These are phyloP conservation scores for Troides oblongomaculatus DNA, from an alignment of 2,888 invertebrate species.

Conservation along the genomic window DNA sequence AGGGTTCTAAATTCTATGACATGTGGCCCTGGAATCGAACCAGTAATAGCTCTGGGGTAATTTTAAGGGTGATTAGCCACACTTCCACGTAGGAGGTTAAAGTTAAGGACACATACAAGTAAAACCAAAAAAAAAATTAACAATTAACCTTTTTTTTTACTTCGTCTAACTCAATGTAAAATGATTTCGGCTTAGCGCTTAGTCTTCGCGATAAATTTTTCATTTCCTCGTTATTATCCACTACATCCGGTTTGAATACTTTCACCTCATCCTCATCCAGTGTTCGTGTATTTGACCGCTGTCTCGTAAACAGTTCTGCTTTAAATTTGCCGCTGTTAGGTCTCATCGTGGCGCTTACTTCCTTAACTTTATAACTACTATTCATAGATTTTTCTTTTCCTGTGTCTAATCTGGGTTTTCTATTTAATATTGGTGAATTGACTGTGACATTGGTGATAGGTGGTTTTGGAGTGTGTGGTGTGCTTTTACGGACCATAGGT, in stretches of 20 bases:
- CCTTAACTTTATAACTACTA: background rate
- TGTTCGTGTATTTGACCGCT: constrained; percentile 66
- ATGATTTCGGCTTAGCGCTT: constrained; percentile 64
- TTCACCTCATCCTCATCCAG: constrained; percentile 69
- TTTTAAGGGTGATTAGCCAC: no score
- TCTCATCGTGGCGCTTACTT: no score
- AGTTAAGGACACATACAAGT: no score
- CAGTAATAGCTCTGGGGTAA: no score
- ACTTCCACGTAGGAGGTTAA: no score
- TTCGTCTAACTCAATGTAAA: constrained; percentile 60
- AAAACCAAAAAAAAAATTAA: constrained; percentile 4
- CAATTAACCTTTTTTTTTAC: constrained; percentile 40
- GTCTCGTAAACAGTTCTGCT: constrained; percentile 40
- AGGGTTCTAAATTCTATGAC: background rate
- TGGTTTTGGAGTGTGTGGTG: constrained; percentile 39
- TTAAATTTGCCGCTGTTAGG: background rate
- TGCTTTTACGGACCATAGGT: constrained; percentile 37
- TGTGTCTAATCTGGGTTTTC: constrained; percentile 42
- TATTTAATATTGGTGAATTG: constrained; percentile 59
- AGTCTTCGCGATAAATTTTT: constrained; percentile 52
- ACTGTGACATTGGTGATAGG: constrained; percentile 55
- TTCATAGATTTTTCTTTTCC: constrained; percentile 14
- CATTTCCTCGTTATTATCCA: constrained; percentile 67
- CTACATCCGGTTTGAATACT: constrained; percentile 51
- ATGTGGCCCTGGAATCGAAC: no score